Conservation (phyloP, 2,797 vertebrate genomes). For the Zonotrichia albicollis region DNA sequence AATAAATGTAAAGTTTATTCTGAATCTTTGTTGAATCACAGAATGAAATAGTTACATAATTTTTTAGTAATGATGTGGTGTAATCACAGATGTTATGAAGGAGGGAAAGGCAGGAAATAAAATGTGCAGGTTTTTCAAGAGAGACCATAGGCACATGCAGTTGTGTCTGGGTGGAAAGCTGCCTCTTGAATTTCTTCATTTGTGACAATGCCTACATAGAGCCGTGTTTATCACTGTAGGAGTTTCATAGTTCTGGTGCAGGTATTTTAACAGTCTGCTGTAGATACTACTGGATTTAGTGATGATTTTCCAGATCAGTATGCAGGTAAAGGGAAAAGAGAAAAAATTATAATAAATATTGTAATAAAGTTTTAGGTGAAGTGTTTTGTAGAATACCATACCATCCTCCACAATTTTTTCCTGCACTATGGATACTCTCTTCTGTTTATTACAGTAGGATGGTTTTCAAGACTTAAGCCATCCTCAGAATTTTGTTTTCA, state of each 20-base stretch:
- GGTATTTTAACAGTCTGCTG: not conserved
- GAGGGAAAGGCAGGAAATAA: not conserved
- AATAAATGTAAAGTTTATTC: not conserved
- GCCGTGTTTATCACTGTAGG: not conserved
- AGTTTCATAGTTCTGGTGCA: not conserved
- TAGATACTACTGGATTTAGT: not conserved
- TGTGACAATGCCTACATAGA: not conserved
- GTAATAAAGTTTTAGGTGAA: not conserved
- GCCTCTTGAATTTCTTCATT: not conserved
- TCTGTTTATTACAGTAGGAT: not conserved
- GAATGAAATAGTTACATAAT: not conserved
- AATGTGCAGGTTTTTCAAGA: not conserved
- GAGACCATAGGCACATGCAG: not conserved
- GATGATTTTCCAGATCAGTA: not conserved
- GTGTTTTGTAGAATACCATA: not conserved
- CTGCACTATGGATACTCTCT: not conserved
- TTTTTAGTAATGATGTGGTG: not conserved
- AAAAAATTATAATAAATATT: not conserved
- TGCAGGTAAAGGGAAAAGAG: not conserved
- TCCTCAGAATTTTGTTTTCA: not conserved
- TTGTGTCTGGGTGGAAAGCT: not conserved
- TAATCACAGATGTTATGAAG: not conserved
- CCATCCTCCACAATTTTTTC: not conserved
- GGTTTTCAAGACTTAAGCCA: not conserved
- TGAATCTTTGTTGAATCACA: not conserved